Conservation (phyloP, 2,797 vertebrate species). For the Malurus splendens region DNA sequence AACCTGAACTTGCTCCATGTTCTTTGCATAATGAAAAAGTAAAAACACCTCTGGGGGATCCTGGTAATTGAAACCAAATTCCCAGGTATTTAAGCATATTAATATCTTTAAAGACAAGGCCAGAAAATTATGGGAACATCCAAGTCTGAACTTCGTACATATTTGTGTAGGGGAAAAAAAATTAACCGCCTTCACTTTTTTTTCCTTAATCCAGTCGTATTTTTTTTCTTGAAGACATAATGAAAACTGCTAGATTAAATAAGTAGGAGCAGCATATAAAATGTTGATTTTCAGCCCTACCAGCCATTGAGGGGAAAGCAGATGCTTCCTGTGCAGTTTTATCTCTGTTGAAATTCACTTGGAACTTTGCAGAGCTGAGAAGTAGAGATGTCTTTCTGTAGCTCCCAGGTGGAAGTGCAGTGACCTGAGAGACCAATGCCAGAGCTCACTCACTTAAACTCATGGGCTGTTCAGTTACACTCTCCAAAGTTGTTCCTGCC, state of each 20-base stretch:
- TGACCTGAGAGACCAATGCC: background rate
- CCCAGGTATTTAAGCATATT: slow-evolving; percentile 21
- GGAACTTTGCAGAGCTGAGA: accelerated
- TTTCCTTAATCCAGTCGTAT: background rate
- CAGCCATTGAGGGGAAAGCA: background rate
- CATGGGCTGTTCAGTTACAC: background rate
- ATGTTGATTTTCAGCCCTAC: background rate
- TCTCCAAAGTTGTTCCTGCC: background rate
- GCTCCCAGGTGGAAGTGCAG: background rate
- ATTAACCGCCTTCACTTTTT: background rate
- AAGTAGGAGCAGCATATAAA: background rate
- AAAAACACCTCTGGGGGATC: slow-evolving; percentile 21
- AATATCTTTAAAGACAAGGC: slow-evolving; percentile 16
- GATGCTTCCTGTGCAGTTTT: background rate
- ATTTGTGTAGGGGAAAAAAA: background rate
- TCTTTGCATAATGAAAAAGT: slow-evolving; percentile 39
- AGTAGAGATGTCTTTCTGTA: background rate
- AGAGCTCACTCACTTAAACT: background rate
- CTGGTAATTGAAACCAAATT: slow-evolving; percentile 38
- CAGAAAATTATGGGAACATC: slow-evolving; percentile 19
- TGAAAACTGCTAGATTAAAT: background rate
- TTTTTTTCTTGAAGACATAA: background rate
- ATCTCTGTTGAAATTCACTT: background rate
- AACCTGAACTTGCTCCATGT: background rate
- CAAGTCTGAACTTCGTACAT: background rate